These are phyloP conservation scores for Choreutis nemorana DNA, from an alignment of 2,888 invertebrate species.

Conservation along the genomic window DNA sequence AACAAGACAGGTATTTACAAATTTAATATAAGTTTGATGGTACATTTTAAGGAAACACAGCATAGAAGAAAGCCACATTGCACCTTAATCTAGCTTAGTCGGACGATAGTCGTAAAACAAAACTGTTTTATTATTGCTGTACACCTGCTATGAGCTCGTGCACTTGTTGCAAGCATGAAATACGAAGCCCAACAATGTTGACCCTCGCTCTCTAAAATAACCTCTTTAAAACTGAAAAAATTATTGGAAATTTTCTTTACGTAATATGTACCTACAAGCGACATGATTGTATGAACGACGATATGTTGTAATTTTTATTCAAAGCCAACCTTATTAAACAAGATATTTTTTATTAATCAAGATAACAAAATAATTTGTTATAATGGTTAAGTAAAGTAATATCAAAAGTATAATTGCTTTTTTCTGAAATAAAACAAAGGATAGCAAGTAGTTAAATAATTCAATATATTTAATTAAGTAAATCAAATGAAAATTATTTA, in stretches of 20 bases:
- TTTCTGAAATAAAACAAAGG: not conserved
- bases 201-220: conserved; percentile 12
- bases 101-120: conserved; percentile 40
- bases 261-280: not conserved
- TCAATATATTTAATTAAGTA: not conserved
- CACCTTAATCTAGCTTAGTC: too few species aligned
- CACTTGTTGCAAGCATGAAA: conserved; percentile 18
- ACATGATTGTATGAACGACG: too few species aligned
- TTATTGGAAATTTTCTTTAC: conserved; percentile 6
- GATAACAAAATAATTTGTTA: too few species aligned
- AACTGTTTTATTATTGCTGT: conserved; percentile 37
- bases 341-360: too few species aligned
- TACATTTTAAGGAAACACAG: too few species aligned
- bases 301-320: too few species aligned
- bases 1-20: not conserved
- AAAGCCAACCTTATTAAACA: too few species aligned
- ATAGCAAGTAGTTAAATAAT: not conserved
- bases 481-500: conserved; percentile 10
- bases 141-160: conserved; percentile 22
- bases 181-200: conserved; percentile 21
- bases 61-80: too few species aligned
- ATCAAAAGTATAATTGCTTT: too few species aligned
- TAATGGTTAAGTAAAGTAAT: too few species aligned
- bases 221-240: conserved; percentile 9
- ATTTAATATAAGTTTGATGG: not conserved